Conservation (phyloP, 2,113 vertebrate genomes). For the Osmerus mordax region DNA sequence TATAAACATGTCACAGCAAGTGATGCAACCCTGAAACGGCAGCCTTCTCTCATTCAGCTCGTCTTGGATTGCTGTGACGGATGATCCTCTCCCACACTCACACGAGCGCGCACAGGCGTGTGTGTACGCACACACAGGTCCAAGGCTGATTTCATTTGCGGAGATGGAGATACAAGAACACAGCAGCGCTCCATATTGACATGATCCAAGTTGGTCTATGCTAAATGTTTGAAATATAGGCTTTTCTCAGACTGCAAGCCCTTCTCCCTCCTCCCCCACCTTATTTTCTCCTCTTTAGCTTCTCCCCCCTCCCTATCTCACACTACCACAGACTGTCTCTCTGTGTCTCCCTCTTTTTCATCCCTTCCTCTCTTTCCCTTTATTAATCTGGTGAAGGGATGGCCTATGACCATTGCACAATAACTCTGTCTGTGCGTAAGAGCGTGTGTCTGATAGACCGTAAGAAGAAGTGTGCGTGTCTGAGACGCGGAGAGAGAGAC, state of each 20-base stretch:
- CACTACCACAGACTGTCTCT: not conserved
- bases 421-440: conserved; percentile 46
- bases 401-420: conserved; percentile 39
- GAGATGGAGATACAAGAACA: conserved; percentile 26
- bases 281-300: not conserved
- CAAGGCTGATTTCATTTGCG: conserved; percentile 44
- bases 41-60: conserved; percentile 1
- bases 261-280: not conserved
- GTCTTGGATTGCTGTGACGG: not conserved
- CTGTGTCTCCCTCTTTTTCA: too few species aligned
- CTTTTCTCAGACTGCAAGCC: not conserved
- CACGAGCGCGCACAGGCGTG: not conserved
- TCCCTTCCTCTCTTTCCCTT: conserved; percentile 9
- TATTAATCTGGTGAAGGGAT: conserved; percentile 34
- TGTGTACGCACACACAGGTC: conserved; percentile 1
- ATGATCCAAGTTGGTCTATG: conserved; percentile 45
- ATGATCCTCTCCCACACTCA: not conserved
- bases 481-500: conserved; percentile 66
- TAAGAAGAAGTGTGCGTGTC: conserved; percentile 6
- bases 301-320: not conserved
- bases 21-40: conserved; percentile 47
- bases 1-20: conserved; percentile 34
- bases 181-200: conserved; percentile 27
- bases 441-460: not conserved
- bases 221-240: conserved; percentile 53